Evolutionary conservation across 2,113 vertebrate genomes (phyloP).

Genomic region (Rhynchomys soricoides): DNA sequence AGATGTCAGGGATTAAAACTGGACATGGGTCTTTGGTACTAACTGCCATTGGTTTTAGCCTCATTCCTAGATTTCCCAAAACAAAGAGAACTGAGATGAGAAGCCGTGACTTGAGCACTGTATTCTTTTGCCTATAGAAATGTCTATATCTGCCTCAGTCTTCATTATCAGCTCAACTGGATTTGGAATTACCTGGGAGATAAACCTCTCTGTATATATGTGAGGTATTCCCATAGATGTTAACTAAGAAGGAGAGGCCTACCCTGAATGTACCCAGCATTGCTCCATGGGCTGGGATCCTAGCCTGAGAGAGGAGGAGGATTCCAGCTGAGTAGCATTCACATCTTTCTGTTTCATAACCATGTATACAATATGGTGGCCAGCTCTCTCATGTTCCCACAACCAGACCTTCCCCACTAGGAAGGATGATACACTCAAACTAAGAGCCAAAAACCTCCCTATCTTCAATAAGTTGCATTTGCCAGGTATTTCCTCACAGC

Average conservation of each 20-base stretch:
- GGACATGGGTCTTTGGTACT: neutral
- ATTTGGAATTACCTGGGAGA: neutral
- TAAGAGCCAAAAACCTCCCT: neutral
- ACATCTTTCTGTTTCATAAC: neutral
- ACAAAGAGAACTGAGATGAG: neutral
- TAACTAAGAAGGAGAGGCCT: neutral
- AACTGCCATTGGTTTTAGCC: neutral
- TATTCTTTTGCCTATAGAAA: neutral
- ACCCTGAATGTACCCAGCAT: neutral
- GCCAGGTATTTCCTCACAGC: neutral
- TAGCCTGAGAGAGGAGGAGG: neutral
- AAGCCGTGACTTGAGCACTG: neutral
- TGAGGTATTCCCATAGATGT: neutral
- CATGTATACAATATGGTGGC: neutral
- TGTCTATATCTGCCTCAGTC: neutral
- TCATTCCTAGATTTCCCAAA: neutral
- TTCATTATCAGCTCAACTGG: neutral
- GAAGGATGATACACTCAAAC: neutral
- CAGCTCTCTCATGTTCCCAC: neutral
- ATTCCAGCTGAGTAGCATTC: neutral
- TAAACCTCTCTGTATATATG: neutral
- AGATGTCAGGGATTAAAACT: neutral
- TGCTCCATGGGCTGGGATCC: no score
- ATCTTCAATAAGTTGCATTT: neutral
- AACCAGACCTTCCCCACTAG: neutral